Conservation (phyloP, 2,888 invertebrate genomes). For the Pecten maximus region DNA sequence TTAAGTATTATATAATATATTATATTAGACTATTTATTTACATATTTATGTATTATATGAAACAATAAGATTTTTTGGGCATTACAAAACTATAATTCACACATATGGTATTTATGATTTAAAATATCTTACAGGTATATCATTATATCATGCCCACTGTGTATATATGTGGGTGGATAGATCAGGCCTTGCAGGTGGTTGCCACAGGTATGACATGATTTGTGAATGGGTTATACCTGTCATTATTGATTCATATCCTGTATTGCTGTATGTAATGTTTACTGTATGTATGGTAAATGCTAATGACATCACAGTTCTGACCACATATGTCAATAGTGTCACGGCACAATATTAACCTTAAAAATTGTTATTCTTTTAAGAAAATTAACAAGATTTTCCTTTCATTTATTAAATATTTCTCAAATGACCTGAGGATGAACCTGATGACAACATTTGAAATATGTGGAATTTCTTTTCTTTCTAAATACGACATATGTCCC, state of each 20-base stretch:
- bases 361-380: background rate
- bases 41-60: too few relatives aligned
- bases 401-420: background rate
- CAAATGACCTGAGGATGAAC: background rate
- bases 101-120: too few relatives aligned
- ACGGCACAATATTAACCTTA: background rate
- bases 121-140: background rate
- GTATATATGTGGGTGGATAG: conserved; percentile 4
- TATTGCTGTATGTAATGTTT: background rate
- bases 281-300: background rate
- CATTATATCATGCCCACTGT: background rate
- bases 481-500: background rate
- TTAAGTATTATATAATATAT: too few relatives aligned
- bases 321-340: background rate
- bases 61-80: too few relatives aligned
- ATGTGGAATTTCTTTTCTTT: background rate
- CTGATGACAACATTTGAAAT: background rate
- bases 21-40: too few relatives aligned
- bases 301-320: background rate
- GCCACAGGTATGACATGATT: background rate
- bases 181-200: background rate
- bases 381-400: background rate
- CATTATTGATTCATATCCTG: background rate
- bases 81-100: too few relatives aligned
- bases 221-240: background rate